Conservation (phyloP, 2,113 vertebrate genomes). For the Clupea harengus region DNA sequence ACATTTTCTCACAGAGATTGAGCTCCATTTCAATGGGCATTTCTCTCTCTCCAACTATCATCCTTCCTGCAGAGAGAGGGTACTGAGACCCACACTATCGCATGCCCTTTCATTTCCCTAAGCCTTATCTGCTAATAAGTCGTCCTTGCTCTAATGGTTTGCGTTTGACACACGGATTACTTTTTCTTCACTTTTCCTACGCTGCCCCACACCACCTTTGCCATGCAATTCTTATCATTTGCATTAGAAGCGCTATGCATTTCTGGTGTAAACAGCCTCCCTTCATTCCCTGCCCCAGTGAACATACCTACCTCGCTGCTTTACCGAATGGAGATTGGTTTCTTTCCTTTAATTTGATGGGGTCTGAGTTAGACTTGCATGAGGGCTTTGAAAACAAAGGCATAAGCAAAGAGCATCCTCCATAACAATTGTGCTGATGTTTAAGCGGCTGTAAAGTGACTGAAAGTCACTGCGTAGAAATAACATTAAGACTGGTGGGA, state of each 20-base stretch:
- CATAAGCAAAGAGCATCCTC: background rate
- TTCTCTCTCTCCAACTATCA: background rate
- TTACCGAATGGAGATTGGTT: background rate
- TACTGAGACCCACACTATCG: background rate
- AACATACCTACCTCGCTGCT: background rate
- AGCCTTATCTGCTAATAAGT: constrained; percentile 16
- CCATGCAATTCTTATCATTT: background rate
- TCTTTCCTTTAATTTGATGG: background rate
- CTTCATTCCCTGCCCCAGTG: background rate
- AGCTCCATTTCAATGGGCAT: background rate
- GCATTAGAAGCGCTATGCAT: background rate
- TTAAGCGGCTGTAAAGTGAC: background rate
- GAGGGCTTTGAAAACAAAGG: background rate
- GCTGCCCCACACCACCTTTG: background rate
- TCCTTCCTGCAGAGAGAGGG: background rate
- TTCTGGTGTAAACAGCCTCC: background rate
- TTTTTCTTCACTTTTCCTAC: background rate
- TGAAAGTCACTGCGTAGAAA: background rate
- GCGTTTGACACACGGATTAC: constrained; percentile 10
- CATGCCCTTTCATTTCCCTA: background rate
- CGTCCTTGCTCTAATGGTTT: constrained; percentile 7
- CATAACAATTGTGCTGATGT: background rate
- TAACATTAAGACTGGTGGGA: background rate
- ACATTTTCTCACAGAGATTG: background rate
- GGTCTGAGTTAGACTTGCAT: background rate